Base-by-base conservation (phyloP, 2,888 invertebrate species). In the Spodoptera picta region DNA sequence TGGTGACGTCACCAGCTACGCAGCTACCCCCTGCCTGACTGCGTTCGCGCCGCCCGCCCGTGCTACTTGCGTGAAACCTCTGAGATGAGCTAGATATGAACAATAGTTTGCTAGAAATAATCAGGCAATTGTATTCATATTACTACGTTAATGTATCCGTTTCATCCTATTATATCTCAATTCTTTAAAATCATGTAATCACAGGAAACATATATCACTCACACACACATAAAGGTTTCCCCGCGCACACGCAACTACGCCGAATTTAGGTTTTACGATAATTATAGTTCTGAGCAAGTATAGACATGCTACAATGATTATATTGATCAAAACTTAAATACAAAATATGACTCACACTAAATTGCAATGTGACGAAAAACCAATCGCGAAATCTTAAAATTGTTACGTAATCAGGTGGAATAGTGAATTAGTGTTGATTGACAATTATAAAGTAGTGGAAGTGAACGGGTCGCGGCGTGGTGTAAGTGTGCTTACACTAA, bases 301-400 rank as follows among this genome's bases (percentile, higher is more conserved):
- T 31, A 53, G 51, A 60, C 67, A 75, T 65, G 72, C 65, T 46
- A 64, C 48, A 62, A 12, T 64, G 57, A 64, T 66, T 60, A 2
- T 2, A 63, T 56, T 43, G 44, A 11, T 54, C 14, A 31, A 47
- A 61, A 66, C 49, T 54, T 43, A 58, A 52, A 42, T 14, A 58
- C 19, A 36, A 14, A 48, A 14, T 46, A 51, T 72, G 60, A 77
- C 23, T 69, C 62, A 62, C 19, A 10, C 4, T 6, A 48, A 24
- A 48, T 65, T 42, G 6, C 5, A 41, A 12, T 24, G 36, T 11
- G 11, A 3, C 3, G 11, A 63, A 59, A 66, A 64, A 52, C 12
- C 41, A 43, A 52, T 42, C 48, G 44, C 43, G 31, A 66, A 57
- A 57, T 51, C n/a, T 44, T 51, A 50, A 23, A 54, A 49, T 44